Percentiles rank a stretch among this genome's conserved stretches.
phyloP scores from a whole-genome alignment of 1,140 invertebrate species.

The Pectinophora gossypiella region DNA sequence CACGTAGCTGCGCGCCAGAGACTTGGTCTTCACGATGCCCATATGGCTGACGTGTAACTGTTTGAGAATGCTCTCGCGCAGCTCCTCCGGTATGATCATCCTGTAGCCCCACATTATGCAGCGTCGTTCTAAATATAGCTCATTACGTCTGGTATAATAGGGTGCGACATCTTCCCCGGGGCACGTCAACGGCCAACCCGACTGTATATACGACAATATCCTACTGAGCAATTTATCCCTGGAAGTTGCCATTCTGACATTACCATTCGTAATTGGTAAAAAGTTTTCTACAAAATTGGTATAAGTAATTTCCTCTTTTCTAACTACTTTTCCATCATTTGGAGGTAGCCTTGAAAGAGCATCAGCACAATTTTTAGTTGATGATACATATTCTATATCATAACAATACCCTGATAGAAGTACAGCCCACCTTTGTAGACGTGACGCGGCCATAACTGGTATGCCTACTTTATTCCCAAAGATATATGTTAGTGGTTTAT shows the following conservation, averaged over 20 bases:
- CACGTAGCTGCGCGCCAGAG: slow-evolving; percentile 54
- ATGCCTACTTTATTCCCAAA: slow-evolving; percentile 45
- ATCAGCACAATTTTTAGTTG: slow-evolving; percentile 35
- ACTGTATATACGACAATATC: slow-evolving; percentile 6
- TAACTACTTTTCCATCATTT: too few relatives aligned
- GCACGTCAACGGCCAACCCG: slow-evolving; percentile 15
- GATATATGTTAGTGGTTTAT: slow-evolving; percentile 58
- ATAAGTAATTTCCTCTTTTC: slow-evolving; percentile 5
- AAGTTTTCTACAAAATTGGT: slow-evolving; percentile 7
- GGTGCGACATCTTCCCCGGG: not conserved
- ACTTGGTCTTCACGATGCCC: not conserved
- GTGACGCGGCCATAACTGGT: slow-evolving; percentile 33
- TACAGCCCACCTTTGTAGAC: slow-evolving; percentile 47
- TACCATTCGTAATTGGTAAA: not conserved
- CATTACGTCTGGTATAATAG: slow-evolving; percentile 2
- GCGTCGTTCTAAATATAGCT: slow-evolving; percentile 8
- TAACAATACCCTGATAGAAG: slow-evolving; percentile 48
- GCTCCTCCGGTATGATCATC: slow-evolving; percentile 33
- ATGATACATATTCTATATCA: slow-evolving; percentile 36
- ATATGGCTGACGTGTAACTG: slow-evolving; percentile 39
- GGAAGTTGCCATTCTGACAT: not conserved
- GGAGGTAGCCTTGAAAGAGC: slow-evolving; percentile 30
- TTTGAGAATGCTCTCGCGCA: not conserved
- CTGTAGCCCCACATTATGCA: slow-evolving; percentile 11
- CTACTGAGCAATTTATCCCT: slow-evolving; percentile 7